Conservation (phyloP, 2,888 invertebrate genomes). For the Amphipyra berbera region DNA sequence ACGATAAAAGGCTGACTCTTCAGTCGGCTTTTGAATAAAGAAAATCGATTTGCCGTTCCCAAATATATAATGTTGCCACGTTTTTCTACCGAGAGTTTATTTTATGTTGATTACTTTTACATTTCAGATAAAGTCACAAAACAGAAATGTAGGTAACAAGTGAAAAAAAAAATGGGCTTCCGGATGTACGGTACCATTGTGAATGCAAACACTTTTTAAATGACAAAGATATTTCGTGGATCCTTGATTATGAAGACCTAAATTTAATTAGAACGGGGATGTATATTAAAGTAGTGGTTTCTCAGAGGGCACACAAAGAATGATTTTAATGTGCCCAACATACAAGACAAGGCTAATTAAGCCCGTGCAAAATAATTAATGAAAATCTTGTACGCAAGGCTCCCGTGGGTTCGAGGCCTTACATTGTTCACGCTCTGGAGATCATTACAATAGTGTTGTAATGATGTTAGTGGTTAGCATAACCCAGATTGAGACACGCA, state of each 20-base stretch:
- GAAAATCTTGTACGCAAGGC: conserved; percentile 41
- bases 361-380: conserved; percentile 56
- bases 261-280: conserved; percentile 36
- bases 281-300: conserved; percentile 32
- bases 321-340: conserved; percentile 27
- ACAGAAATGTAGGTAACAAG: conserved; percentile 40
- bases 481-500: conserved; percentile 47
- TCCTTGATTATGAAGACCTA: conserved; percentile 38
- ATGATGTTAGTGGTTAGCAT: conserved; percentile 52
- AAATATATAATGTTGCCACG: conserved; percentile 58
- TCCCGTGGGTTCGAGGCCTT: conserved; percentile 40
- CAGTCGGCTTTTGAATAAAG: conserved; percentile 48
- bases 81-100: conserved; percentile 54
- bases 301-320: conserved; percentile 36
- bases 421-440: conserved; percentile 43
- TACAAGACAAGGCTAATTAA: conserved; percentile 55
- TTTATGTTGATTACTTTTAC: conserved; percentile 62
- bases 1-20: conserved; percentile 48
- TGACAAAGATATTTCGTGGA: conserved; percentile 15
- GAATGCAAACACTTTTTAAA: conserved; percentile 19
- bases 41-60: conserved; percentile 51
- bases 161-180: conserved; percentile 28
- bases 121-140: conserved; percentile 58
- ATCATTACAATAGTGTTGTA: conserved; percentile 43
- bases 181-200: conserved; percentile 8